A percentile compares a stretch with the other conserved stretches of the same genome.
These are phyloP conservation scores for Bos indicus DNA, from an alignment of 2,113 vertebrate genomes.

Conservation along the genomic window DNA sequence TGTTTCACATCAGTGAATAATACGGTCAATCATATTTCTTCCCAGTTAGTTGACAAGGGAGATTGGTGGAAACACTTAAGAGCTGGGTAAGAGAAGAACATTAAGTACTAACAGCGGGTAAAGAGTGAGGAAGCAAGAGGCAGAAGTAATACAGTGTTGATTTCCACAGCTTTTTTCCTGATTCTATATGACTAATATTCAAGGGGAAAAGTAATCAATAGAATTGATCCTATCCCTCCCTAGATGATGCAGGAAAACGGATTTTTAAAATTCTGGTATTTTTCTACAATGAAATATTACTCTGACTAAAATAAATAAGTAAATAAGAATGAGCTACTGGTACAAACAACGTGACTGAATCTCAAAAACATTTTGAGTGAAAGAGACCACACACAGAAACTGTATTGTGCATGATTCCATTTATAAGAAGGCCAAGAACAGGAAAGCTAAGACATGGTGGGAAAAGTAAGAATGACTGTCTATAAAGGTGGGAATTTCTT, in stretches of 20 bases:
- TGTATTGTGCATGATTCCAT: not conserved
- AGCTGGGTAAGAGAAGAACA: not conserved
- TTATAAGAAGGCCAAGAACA: not conserved
- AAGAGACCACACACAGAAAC: not conserved
- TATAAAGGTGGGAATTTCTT: not conserved
- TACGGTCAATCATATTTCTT: not conserved
- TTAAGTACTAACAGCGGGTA: not conserved
- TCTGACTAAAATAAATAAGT: not conserved
- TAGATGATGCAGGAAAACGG: not conserved
- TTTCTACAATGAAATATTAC: not conserved
- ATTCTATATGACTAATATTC: not conserved
- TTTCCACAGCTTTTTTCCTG: not conserved
- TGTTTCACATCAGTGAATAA: not conserved
- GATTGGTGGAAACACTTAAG: not conserved
- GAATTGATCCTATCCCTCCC: not conserved
- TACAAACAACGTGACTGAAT: not conserved
- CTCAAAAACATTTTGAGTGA: slow-evolving; percentile 1
- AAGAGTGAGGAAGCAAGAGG: not conserved
- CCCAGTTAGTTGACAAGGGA: not conserved
- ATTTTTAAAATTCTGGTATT: not conserved
- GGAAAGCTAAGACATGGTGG: not conserved
- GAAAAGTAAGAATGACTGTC: not conserved
- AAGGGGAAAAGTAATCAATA: not conserved
- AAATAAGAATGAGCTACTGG: not conserved
- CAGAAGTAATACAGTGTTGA: accelerated